A percentile compares a stretch with the other conserved stretches of the same genome.
Conservation (phyloP, 2,113 vertebrate species). For the Menura novaehollandiae region DNA sequence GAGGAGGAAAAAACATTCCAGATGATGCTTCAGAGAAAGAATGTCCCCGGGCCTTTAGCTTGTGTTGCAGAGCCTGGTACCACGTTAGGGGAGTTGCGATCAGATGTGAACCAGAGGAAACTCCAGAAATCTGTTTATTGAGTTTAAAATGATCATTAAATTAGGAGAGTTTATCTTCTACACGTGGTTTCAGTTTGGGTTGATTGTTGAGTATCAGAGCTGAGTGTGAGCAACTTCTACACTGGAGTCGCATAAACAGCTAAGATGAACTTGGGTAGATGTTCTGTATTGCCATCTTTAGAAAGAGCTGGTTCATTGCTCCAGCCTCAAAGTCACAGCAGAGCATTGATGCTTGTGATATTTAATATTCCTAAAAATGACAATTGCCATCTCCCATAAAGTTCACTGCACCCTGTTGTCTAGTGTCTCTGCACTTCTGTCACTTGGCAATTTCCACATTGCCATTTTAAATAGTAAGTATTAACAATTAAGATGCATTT, state of each 20-base stretch:
- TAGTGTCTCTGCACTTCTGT: neutral
- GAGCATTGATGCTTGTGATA: neutral
- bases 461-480: neutral
- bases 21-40: neutral
- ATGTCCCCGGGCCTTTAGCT: neutral
- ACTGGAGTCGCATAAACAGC: neutral
- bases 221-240: neutral
- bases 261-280: neutral
- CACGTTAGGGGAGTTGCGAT: fast-evolving
- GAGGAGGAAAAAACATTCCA: neutral
- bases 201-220: neutral
- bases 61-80: fast-evolving
- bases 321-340: neutral
- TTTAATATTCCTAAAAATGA: neutral
- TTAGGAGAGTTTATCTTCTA: neutral
- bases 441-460: neutral
- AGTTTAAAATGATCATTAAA: neutral
- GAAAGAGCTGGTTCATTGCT: neutral
- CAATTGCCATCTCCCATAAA: neutral
- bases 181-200: neutral
- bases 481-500: neutral
- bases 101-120: neutral
- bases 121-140: neutral
- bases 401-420: neutral
- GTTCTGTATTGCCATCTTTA: neutral